Percentiles rank a stretch among this genome's conserved stretches.
Evolutionary conservation across 2,113 vertebrate species (phyloP).

Genomic region (Isurus oxyrinchus): DNA sequence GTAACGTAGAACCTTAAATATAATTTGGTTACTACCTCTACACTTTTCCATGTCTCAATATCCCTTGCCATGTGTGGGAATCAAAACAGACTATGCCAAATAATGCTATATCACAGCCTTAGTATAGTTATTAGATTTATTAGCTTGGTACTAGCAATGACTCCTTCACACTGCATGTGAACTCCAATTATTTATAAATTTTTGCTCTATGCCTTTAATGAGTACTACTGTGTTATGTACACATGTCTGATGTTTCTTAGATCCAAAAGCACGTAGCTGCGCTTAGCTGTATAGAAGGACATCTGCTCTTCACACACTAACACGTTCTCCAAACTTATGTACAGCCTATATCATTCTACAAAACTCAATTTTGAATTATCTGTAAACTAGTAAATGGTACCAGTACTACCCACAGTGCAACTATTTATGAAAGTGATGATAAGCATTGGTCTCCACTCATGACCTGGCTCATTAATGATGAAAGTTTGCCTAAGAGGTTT

Average conservation of each 20-base stretch:
- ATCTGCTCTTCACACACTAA: background rate
- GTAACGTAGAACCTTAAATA: no score
- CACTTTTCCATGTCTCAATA: no score
- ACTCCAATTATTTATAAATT: background rate
- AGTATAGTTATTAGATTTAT: no score
- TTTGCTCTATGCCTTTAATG: background rate
- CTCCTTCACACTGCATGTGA: background rate
- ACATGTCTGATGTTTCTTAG: background rate
- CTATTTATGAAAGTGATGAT: background rate
- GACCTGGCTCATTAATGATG: background rate
- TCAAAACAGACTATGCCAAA: no score
- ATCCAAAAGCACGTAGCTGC: background rate
- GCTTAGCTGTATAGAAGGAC: background rate
- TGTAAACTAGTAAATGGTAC: background rate
- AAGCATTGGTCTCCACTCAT: no score
- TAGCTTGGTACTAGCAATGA: background rate
- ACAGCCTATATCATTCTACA: background rate
- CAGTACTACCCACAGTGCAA: background rate
- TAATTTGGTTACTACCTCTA: no score
- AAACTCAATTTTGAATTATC: background rate
- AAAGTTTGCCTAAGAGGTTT: background rate
- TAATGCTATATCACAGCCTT: no score
- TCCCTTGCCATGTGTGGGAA: no score
- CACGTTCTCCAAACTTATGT: background rate
- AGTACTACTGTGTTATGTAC: background rate